Base-by-base conservation (phyloP, 2,113 vertebrate genomes). In the Uria aalge region DNA sequence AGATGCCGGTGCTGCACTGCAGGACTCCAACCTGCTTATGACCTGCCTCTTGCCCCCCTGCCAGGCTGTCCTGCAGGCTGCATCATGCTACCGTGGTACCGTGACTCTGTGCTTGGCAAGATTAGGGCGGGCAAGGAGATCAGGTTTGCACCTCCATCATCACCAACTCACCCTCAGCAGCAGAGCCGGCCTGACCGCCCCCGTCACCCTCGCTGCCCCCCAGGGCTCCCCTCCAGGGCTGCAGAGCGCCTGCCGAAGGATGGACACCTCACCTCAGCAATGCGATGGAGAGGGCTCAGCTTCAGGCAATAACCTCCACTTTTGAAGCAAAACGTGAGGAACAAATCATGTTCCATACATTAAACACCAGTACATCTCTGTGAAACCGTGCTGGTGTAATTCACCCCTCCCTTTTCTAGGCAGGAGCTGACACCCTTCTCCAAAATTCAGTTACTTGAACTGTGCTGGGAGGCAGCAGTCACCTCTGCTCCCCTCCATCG, bases 401-500 rank as follows among this genome's bases (percentile, higher is more conserved):
- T 62, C 52, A 53, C 30, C 43, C 62, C 29, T 40, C 48, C 17
- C 38, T 88, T 82, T 59, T 74, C 38, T 36, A 63, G 41, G 66
- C 66, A 90, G 66, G 15, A 81, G 41, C 66, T 63, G 82, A 85
- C 1, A 14, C 53, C 67, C 41, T 88, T 79, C 79, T 90, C 86
- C 92, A 69, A 88, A 94, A 86, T 82, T 59, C 89, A 68, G 69
- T 82, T 88, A 94, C 69, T 55, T 76, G 74, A 72, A 67, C 53
- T 52, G 48, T 72, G 83, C 66, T 85, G 66, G 69, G 48, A 96
- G 83, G 53, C 83, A 92, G 66, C n/a, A 89, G 41, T 71, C 74
- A 85, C 93, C 93, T 91, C 85, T 71, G 85, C n/a, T 63, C 82
- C 83, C 52, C 47, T 48, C 40, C 79, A 96, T 92, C 6, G 0